These are phyloP conservation scores for Tympanuchus pallidicinctus DNA, from an alignment of 2,113 vertebrate genomes.

Conservation along the genomic window DNA sequence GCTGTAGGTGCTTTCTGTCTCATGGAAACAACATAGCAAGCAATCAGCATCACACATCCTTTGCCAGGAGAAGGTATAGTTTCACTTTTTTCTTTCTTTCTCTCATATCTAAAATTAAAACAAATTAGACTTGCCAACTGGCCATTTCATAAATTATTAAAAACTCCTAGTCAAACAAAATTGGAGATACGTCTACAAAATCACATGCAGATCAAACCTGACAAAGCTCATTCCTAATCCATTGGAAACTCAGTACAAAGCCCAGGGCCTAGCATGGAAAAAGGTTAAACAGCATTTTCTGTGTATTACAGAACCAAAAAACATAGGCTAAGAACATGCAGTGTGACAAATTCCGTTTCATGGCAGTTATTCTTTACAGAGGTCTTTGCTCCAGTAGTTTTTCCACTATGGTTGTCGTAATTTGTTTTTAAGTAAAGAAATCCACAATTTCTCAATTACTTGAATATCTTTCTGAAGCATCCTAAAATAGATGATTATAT, in stretches of 20 bases:
- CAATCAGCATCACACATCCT: background rate
- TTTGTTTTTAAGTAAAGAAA: background rate
- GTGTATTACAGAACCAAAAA: no score
- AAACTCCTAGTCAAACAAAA: background rate
- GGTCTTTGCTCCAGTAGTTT: background rate
- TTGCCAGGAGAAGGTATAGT: background rate
- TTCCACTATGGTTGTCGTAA: background rate
- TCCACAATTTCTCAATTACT: background rate
- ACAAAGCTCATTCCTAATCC: background rate
- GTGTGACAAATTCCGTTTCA: background rate
- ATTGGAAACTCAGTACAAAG: background rate
- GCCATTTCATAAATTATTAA: background rate
- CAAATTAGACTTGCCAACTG: background rate
- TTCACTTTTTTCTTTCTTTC: background rate
- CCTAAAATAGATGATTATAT: background rate
- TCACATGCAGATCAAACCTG: background rate
- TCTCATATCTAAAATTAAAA: background rate
- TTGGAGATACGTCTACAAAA: background rate
- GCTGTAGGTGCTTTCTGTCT: background rate
- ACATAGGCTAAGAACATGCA: constrained; percentile 1
- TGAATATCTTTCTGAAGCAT: background rate
- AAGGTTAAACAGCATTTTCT: background rate
- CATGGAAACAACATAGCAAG: fast-evolving
- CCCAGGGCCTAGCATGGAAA: background rate
- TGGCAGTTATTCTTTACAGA: background rate